These are phyloP conservation scores for Antigone vipio DNA, from an alignment of 2,113 vertebrate genomes.

Conservation along the genomic window DNA sequence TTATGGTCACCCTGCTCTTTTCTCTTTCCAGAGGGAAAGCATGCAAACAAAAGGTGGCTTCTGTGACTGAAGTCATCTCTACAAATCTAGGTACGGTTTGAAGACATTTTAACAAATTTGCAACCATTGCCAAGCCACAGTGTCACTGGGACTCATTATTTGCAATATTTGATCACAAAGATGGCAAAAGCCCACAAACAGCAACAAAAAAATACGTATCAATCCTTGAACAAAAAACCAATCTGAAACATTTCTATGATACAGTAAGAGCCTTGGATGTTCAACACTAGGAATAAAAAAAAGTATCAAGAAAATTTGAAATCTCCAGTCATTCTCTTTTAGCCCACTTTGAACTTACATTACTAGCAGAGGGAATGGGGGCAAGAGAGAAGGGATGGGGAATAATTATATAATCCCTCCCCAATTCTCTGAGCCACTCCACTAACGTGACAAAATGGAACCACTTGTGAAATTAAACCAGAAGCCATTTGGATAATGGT, in stretches of 20 bases:
- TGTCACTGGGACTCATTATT: background rate
- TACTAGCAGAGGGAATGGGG: background rate
- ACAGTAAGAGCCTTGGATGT: background rate
- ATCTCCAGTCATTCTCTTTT: background rate
- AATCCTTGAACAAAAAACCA: background rate
- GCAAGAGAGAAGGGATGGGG: background rate
- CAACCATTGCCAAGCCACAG: accelerated
- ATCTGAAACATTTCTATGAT: background rate
- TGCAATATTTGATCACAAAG: background rate
- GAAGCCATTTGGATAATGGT: background rate
- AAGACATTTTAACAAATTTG: background rate
- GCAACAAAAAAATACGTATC: background rate
- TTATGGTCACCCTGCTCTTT: background rate
- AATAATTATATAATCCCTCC: background rate
- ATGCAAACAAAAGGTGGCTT: background rate
- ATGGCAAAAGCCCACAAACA: background rate
- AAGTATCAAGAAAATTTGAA: background rate
- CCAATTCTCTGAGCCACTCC: background rate
- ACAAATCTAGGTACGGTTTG: background rate
- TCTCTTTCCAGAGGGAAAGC: background rate
- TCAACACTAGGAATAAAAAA: background rate
- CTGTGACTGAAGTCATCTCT: background rate
- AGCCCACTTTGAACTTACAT: background rate
- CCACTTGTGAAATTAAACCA: background rate
- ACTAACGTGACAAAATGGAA: background rate